phyloP scores from a whole-genome alignment of 1,140 invertebrate genomes.

The Aphaenogaster rudis region DNA sequence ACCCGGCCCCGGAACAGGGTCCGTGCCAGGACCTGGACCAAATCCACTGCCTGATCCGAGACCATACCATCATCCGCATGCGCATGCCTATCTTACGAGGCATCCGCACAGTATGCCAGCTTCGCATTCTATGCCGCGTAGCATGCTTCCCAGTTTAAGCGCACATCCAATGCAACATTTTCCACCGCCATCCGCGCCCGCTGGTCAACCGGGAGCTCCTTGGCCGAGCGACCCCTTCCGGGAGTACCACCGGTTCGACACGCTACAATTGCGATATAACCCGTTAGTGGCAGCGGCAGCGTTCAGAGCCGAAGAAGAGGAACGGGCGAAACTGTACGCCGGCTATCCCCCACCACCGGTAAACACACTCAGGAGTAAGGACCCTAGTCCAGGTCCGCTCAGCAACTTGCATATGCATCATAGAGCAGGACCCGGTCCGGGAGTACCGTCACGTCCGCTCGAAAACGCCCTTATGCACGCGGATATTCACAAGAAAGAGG shows the following conservation, averaged over 20 bases:
- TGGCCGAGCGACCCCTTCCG: conserved; percentile 89
- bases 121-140: conserved; percentile 85
- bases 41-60: conserved; percentile 84
- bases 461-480: conserved; percentile 82
- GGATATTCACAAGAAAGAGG: conserved; percentile 87
- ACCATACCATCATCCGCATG: conserved; percentile 80
- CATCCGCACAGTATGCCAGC: conserved; percentile 85
- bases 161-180: conserved; percentile 88
- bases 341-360: conserved; percentile 89
- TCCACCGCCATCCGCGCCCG: conserved; percentile 82
- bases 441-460: conserved; percentile 76
- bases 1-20: conserved; percentile 71
- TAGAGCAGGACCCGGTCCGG: conserved; percentile 84
- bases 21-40: conserved; percentile 74
- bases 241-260: conserved; percentile 91
- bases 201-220: conserved; percentile 87
- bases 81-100: conserved; percentile 82
- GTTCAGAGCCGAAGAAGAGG: conserved; percentile 90
- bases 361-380: conserved; percentile 87
- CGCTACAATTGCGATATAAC: conserved; percentile 90
- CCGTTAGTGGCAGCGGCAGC: conserved; percentile 90
- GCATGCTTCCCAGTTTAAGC: conserved; percentile 86
- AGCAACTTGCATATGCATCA: conserved; percentile 86
- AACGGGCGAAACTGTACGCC: conserved; percentile 91
- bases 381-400: conserved; percentile 88